Evolutionary conservation across 2,888 invertebrate genomes (phyloP).

Genomic region (Pachycephus smyrnensis): DNA sequence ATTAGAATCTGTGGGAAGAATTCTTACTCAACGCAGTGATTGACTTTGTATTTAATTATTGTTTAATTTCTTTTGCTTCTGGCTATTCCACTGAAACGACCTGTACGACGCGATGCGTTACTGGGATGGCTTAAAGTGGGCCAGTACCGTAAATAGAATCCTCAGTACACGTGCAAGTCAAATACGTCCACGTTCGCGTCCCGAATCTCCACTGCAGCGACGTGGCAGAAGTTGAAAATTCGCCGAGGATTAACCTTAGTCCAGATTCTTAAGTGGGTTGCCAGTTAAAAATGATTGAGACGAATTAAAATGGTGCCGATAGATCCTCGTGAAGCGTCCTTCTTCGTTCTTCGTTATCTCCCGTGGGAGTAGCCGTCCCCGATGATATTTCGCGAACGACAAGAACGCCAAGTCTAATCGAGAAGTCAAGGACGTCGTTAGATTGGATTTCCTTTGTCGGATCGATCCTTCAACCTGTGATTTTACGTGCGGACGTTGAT

Average conservation of each 20-base stretch:
- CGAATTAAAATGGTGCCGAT: not conserved
- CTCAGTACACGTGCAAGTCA: not conserved
- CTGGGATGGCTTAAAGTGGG: not conserved
- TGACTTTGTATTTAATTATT: not conserved
- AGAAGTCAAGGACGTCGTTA: not conserved
- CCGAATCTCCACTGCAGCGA: not conserved
- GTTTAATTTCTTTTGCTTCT: not conserved
- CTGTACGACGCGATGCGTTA: not conserved
- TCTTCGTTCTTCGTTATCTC: not conserved
- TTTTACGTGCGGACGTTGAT: not conserved
- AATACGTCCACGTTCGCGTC: not conserved
- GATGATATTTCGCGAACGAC: not conserved
- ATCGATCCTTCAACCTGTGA: not conserved
- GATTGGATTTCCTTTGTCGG: conserved; percentile 2
- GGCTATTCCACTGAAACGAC: not conserved
- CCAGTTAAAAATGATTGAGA: not conserved
- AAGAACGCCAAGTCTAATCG: not conserved
- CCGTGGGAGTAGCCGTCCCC: not conserved
- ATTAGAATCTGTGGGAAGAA: not conserved
- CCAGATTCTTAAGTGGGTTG: not conserved
- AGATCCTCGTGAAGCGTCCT: not conserved
- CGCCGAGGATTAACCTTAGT: not conserved
- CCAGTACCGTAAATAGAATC: not conserved
- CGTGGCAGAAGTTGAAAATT: not conserved
- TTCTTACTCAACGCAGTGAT: not conserved